Conservation (phyloP, 2,888 invertebrate genomes). For the Scrobipalpa costella region DNA sequence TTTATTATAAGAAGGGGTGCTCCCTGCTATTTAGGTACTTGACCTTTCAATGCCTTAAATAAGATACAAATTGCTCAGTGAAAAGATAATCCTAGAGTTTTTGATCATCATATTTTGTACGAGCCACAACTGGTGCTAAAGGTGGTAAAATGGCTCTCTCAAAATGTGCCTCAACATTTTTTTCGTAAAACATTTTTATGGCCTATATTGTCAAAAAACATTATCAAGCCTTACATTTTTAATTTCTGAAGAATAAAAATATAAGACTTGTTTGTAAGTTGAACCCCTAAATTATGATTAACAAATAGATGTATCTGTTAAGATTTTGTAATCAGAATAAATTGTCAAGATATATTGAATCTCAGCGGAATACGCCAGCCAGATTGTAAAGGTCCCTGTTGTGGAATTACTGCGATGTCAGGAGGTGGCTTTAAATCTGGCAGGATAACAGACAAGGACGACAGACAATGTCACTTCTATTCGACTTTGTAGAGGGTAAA, state of each 20-base stretch:
- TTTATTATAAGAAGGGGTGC: no score
- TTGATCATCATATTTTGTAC: neutral
- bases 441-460: slow-evolving; percentile 57
- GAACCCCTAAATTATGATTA: no score
- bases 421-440: slow-evolving; percentile 37
- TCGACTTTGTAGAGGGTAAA: slow-evolving; percentile 69
- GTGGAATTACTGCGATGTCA: slow-evolving; percentile 33
- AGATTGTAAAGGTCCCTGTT: slow-evolving; percentile 37
- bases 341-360: slow-evolving; percentile 29
- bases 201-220: no score
- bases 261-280: no score
- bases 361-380: slow-evolving; percentile 38
- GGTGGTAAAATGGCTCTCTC: neutral
- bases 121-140: no score
- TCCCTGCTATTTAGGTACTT: slow-evolving; percentile 10
- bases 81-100: neutral
- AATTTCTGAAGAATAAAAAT: no score
- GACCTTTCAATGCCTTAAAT: neutral
- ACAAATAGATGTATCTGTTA: neutral
- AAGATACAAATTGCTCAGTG: neutral
- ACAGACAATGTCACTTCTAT: slow-evolving; percentile 74
- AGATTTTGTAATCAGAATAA: slow-evolving; percentile 30
- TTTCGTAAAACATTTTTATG: neutral
- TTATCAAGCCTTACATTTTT: no score
- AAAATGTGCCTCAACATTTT: neutral